phyloP scores from a whole-genome alignment of 2,797 vertebrate genomes.

The Phrynocephalus guinanensis region DNA sequence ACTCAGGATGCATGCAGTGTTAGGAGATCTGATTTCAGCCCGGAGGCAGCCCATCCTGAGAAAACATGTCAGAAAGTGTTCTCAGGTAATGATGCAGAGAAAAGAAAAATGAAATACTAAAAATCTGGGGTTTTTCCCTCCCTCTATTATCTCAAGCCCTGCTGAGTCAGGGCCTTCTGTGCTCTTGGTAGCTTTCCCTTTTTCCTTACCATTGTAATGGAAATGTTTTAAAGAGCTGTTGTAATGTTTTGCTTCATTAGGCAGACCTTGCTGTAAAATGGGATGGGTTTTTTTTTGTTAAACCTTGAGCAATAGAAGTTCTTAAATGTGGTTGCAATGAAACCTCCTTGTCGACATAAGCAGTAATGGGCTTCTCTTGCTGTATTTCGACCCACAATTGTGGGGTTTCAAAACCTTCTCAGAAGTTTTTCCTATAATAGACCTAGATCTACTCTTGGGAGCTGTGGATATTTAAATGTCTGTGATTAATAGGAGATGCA shows the following conservation, averaged over 20 bases:
- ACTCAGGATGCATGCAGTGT: not conserved
- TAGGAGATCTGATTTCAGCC: not conserved
- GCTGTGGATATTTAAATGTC: not conserved
- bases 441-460: not conserved
- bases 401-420: not conserved
- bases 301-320: not conserved
- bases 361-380: not conserved
- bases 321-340: not conserved
- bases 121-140: not conserved
- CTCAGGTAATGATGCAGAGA: not conserved
- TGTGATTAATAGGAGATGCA: not conserved
- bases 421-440: not conserved
- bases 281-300: not conserved
- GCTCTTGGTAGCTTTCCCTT: not conserved
- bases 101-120: not conserved
- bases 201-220: not conserved
- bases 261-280: not conserved
- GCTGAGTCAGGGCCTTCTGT: not conserved
- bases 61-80: conserved; percentile 4
- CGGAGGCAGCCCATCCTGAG: not conserved
- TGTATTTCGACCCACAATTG: not conserved
- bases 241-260: conserved; percentile 4
- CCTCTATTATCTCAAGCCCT: not conserved
- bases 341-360: no score
- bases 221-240: not conserved